Percentiles rank a stretch among this genome's conserved stretches.
These are phyloP conservation scores for Pituophis catenifer DNA, from an alignment of 2,113 vertebrate species.

Conservation along the genomic window DNA sequence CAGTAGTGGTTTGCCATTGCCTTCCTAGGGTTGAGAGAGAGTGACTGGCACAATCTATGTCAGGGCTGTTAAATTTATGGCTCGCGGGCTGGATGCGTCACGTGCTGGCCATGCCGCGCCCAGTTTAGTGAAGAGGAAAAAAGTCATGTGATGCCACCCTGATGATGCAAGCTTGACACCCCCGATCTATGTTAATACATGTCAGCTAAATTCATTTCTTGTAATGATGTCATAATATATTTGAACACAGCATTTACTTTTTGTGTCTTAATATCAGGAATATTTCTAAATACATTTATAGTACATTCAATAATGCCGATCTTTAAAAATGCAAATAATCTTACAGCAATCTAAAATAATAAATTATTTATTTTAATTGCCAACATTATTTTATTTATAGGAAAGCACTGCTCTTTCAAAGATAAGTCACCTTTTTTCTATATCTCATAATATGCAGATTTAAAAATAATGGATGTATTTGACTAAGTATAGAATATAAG, in stretches of 20 bases:
- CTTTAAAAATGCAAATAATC: not conserved
- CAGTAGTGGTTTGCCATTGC: not conserved
- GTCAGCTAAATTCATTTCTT: not conserved
- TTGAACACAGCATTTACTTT: not conserved
- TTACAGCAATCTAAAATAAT: not conserved
- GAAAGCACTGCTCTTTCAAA: not conserved
- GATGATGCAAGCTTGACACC: no score
- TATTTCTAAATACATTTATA: not conserved
- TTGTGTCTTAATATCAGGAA: not conserved
- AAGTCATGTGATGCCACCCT: no score
- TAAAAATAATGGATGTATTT: not conserved
- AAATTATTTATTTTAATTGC: rapidly evolving
- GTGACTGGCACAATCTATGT: not conserved
- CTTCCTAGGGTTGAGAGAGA: not conserved
- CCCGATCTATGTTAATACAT: not conserved
- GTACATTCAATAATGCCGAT: not conserved
- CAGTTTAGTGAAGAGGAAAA: no score
- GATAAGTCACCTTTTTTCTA: not conserved
- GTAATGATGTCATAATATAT: not conserved
- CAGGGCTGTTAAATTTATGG: no score
- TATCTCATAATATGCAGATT: not conserved
- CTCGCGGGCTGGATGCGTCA: no score
- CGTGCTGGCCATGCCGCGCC: no score
- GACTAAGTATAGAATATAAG: not conserved
- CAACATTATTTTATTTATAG: not conserved